A percentile compares a stretch with the other conserved stretches of the same genome.
These are phyloP conservation scores for Phataginus tetradactyla DNA, from an alignment of 2,797 vertebrate genomes.

Conservation along the genomic window DNA sequence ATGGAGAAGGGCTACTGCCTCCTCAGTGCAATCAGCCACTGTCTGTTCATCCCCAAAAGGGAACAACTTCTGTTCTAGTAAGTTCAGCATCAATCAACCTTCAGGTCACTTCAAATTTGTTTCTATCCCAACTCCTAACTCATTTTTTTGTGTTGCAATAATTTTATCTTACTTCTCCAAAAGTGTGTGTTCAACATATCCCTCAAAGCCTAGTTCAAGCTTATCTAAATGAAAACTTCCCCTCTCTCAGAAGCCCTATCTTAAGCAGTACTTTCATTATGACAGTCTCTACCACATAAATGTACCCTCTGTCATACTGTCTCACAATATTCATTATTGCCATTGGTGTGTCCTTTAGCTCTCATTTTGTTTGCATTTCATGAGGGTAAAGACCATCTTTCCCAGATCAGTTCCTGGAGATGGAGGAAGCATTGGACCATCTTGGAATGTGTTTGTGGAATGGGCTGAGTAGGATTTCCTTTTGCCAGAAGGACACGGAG, in stretches of 20 bases:
- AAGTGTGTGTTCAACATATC: neutral
- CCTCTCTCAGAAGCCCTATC: neutral
- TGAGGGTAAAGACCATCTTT: neutral
- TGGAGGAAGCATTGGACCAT: fast-evolving
- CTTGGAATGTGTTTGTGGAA: no score
- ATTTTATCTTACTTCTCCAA: neutral
- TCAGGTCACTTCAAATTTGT: neutral
- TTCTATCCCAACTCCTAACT: neutral
- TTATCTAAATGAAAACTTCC: neutral
- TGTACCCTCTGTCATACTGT: neutral
- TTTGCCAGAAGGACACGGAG: neutral
- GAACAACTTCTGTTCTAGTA: neutral
- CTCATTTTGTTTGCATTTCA: neutral
- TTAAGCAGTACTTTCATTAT: neutral
- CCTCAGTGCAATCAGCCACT: no score
- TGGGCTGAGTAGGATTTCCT: fast-evolving
- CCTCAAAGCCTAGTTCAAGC: neutral
- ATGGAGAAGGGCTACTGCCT: neutral
- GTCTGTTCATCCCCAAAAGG: neutral
- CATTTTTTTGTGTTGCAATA: neutral
- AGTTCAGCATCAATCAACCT: neutral
- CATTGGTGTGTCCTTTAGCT: neutral
- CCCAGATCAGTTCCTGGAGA: neutral
- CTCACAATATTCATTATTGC: neutral
- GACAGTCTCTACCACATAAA: neutral